Evolutionary conservation across 1,140 invertebrate species (phyloP).

Genomic region (Sitobion miscanthi): DNA sequence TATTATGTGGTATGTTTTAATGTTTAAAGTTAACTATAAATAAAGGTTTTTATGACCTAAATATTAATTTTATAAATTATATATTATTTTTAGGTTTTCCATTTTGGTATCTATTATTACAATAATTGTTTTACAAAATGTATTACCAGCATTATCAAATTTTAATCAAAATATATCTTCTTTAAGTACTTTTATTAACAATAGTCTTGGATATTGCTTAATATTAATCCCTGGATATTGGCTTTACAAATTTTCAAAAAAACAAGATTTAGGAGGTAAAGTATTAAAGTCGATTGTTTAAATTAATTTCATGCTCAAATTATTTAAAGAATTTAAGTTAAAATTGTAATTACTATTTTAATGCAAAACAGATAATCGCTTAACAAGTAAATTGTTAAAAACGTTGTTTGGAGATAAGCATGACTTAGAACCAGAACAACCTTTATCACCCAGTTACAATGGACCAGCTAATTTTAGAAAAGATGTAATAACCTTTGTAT

Average conservation of each 20-base stretch:
- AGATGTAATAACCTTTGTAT: slow-evolving; percentile 30
- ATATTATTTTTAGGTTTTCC: slow-evolving; percentile 39
- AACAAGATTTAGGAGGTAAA: slow-evolving; percentile 48
- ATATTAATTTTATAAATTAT: not conserved
- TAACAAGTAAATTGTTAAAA: slow-evolving; percentile 27
- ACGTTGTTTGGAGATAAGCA: slow-evolving; percentile 22
- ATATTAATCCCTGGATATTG: slow-evolving; percentile 45
- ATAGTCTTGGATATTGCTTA: slow-evolving; percentile 47
- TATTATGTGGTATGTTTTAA: not conserved
- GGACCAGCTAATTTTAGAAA: slow-evolving; percentile 43
- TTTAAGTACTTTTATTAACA: slow-evolving; percentile 29
- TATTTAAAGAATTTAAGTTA: not conserved
- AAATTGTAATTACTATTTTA: not conserved
- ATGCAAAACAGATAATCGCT: not conserved
- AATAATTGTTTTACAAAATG: slow-evolving; percentile 27
- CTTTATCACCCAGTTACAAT: not conserved
- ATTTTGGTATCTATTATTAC: slow-evolving; percentile 45
- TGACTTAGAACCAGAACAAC: not conserved
- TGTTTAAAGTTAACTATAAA: not conserved
- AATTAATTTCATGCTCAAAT: not conserved
- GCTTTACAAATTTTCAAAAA: slow-evolving; percentile 37
- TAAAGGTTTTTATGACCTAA: not conserved
- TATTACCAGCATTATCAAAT: not conserved
- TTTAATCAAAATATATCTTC: slow-evolving; percentile 33
- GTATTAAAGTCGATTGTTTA: not conserved